A percentile compares a stretch with the other conserved stretches of the same genome.
phyloP scores from a whole-genome alignment of 1,140 invertebrate species.

The Wiebesia pumilae region DNA sequence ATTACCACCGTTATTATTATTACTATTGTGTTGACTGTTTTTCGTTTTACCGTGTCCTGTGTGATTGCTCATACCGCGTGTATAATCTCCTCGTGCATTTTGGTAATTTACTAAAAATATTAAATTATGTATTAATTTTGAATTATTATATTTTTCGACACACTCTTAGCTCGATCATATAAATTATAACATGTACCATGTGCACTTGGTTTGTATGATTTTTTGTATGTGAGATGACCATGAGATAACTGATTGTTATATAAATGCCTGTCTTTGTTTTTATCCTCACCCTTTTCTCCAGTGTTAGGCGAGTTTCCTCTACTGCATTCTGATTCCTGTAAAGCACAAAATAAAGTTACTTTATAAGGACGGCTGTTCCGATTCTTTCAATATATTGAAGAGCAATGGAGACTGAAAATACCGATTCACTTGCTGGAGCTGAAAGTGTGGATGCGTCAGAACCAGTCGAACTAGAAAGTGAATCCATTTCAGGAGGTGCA shows the following conservation, averaged over 20 bases:
- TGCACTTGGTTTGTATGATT: constrained; percentile 68
- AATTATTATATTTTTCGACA: neutral
- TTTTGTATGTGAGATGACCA: constrained; percentile 69
- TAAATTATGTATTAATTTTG: neutral
- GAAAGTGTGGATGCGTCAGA: constrained; percentile 73
- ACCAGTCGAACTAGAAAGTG: constrained; percentile 72
- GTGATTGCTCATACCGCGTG: constrained; percentile 69
- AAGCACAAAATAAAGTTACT: constrained; percentile 39
- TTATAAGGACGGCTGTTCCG: neutral
- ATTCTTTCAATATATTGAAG: neutral
- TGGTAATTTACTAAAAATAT: constrained; percentile 66
- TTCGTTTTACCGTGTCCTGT: constrained; percentile 68
- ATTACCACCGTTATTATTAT: constrained; percentile 63
- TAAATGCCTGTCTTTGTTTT: constrained; percentile 67
- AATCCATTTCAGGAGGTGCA: constrained; percentile 67
- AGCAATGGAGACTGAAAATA: constrained; percentile 52
- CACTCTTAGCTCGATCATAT: neutral
- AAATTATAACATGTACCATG: constrained; percentile 63
- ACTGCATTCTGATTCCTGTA: constrained; percentile 74
- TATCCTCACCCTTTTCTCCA: constrained; percentile 68
- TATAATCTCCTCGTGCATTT: constrained; percentile 66
- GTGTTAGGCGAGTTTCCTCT: constrained; percentile 73
- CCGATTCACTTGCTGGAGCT: constrained; percentile 73
- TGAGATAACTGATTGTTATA: constrained; percentile 70
- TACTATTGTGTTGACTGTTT: constrained; percentile 65